Evolutionary conservation across 2,888 invertebrate species (phyloP).

Genomic region (Laothoe populi): DNA sequence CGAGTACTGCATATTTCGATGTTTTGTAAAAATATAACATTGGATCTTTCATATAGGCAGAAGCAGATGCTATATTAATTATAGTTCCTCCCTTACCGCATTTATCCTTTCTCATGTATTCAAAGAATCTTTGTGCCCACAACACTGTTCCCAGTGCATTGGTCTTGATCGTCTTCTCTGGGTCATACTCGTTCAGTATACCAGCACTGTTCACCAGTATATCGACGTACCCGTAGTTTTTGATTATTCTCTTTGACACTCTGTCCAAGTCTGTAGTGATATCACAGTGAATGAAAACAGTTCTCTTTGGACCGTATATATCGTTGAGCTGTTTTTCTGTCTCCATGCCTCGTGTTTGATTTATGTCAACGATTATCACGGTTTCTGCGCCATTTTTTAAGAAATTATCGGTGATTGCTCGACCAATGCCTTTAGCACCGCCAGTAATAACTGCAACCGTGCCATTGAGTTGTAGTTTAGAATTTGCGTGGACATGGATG

Average conservation of each 20-base stretch:
- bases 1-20: constrained; percentile 69
- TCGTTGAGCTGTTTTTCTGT: constrained; percentile 62
- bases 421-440: constrained; percentile 78
- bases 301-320: constrained; percentile 68
- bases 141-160: constrained; percentile 55
- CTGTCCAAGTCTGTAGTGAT: constrained; percentile 71
- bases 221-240: constrained; percentile 56
- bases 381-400: constrained; percentile 59
- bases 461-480: background rate
- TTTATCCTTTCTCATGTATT: constrained; percentile 79
- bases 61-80: constrained; percentile 86
- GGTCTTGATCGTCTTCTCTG: constrained; percentile 48
- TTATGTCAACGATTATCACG: constrained; percentile 42
- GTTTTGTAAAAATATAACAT: constrained; percentile 35
- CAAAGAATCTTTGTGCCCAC: constrained; percentile 75
- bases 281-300: constrained; percentile 74
- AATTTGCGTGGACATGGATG: background rate
- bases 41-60: constrained; percentile 54
- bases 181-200: constrained; percentile 47
- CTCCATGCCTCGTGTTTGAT: constrained; percentile 50
- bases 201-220: constrained; percentile 73
- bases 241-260: constrained; percentile 53
- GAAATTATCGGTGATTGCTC: constrained; percentile 65
- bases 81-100: constrained; percentile 85
- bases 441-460: constrained; percentile 60